These are phyloP conservation scores for Chromis chromis DNA, from an alignment of 2,797 vertebrate species.

Conservation along the genomic window DNA sequence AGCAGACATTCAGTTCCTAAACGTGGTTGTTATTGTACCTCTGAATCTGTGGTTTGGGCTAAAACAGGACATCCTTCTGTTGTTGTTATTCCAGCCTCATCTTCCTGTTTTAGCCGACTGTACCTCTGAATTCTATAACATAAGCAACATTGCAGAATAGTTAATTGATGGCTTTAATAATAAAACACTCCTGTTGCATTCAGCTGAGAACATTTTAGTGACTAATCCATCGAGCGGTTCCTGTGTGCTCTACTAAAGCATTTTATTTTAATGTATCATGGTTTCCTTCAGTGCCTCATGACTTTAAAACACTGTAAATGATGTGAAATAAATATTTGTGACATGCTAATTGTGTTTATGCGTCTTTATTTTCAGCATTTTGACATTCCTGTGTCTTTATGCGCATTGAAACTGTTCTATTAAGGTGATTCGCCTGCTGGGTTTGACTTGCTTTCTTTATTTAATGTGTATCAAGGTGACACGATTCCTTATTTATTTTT, in stretches of 20 bases:
- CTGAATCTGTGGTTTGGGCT: not conserved
- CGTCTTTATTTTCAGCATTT: not conserved
- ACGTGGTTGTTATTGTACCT: no score
- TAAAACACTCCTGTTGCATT: not conserved
- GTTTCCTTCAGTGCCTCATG: constrained; percentile 22
- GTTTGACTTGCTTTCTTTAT: no score
- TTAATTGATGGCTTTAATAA: not conserved
- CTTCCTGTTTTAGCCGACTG: not conserved
- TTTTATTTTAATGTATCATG: not conserved
- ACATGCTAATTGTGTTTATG: not conserved
- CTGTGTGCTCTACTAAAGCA: not conserved
- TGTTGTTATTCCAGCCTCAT: not conserved
- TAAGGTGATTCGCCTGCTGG: no score
- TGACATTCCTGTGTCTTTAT: not conserved
- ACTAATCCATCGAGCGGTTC: not conserved
- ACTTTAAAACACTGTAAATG: not conserved
- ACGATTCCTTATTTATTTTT: no score
- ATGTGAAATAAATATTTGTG: constrained; percentile 48
- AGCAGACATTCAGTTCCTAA: not conserved
- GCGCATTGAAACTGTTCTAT: no score
- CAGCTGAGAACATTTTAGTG: not conserved
- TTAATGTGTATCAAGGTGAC: no score
- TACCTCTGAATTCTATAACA: not conserved
- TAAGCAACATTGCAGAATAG: not conserved
- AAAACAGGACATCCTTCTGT: not conserved